Evolutionary conservation across 2,113 vertebrate species (phyloP).

Genomic region (Enhydra lutris): DNA sequence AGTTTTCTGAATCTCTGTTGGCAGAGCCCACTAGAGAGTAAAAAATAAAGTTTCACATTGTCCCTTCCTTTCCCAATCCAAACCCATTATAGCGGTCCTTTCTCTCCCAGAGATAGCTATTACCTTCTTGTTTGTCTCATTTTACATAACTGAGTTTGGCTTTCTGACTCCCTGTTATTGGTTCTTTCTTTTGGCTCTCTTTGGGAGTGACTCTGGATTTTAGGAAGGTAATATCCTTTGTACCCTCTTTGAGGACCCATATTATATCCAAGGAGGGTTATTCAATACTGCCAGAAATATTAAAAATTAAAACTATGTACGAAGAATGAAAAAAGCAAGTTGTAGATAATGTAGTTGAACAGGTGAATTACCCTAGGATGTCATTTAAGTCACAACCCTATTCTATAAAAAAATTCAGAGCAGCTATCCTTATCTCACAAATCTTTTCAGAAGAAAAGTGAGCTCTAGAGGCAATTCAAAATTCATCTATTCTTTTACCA

Average conservation of each 20-base stretch:
- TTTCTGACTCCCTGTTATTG: neutral
- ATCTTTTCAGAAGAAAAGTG: neutral
- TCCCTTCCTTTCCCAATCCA: neutral
- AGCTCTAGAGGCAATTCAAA: neutral
- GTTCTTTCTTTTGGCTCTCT: neutral
- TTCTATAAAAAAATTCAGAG: neutral
- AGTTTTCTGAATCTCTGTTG: neutral
- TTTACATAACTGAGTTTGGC: neutral
- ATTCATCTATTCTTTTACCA: neutral
- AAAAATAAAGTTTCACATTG: neutral
- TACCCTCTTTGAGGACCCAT: neutral
- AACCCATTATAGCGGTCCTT: neutral
- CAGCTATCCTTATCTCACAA: neutral
- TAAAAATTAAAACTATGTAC: neutral
- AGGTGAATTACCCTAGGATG: neutral
- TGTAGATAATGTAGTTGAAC: neutral
- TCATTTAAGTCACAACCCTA: neutral
- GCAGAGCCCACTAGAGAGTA: neutral
- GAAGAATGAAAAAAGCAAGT: neutral
- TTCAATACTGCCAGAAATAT: neutral
- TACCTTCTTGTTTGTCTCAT: neutral
- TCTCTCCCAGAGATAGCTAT: neutral
- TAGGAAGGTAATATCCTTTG: neutral
- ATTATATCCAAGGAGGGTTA: neutral
- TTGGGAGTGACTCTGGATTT: neutral